phyloP scores from a whole-genome alignment of 2,113 vertebrate species.

The Poeciliopsis occidentalis region DNA sequence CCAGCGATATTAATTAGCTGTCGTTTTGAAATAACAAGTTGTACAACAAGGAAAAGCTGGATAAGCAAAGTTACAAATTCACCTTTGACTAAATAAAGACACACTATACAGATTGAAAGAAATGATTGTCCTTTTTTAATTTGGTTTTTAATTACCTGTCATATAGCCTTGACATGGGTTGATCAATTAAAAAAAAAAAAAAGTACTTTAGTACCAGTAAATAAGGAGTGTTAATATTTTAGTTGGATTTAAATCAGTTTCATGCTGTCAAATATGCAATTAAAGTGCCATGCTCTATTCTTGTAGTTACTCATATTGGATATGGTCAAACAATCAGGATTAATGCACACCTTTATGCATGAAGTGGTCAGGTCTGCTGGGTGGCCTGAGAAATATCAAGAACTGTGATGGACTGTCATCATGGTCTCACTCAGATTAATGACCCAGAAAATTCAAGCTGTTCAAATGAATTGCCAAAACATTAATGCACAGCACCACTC shows the following conservation, averaged over 20 bases:
- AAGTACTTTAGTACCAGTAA: slow-evolving; percentile 19
- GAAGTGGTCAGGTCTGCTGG: not conserved
- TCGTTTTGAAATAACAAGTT: slow-evolving; percentile 28
- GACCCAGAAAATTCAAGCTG: not conserved
- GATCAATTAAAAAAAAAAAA: not conserved
- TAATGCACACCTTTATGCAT: not conserved
- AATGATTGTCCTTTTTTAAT: slow-evolving; percentile 42
- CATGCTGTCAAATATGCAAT: not conserved
- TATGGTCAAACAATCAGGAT: not conserved
- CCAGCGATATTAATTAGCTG: slow-evolving; percentile 21
- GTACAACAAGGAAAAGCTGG: not conserved
- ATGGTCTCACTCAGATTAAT: not conserved
- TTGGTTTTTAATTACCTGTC: slow-evolving; percentile 14
- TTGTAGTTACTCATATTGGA: not conserved
- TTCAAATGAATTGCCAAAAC: not conserved
- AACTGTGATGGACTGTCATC: not conserved
- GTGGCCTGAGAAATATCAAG: not conserved
- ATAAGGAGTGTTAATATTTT: not conserved
- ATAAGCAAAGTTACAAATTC: slow-evolving; percentile 14
- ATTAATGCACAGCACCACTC: not conserved
- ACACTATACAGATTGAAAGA: slow-evolving; percentile 16
- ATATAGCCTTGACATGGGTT: not conserved
- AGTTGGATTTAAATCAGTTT: not conserved
- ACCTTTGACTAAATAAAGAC: slow-evolving; percentile 38
- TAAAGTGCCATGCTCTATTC: not conserved